Evolutionary conservation across 2,113 vertebrate species (phyloP), one percentile per base, ranked within the genome.

Genomic region (Hemichromis elongatus): DNA sequence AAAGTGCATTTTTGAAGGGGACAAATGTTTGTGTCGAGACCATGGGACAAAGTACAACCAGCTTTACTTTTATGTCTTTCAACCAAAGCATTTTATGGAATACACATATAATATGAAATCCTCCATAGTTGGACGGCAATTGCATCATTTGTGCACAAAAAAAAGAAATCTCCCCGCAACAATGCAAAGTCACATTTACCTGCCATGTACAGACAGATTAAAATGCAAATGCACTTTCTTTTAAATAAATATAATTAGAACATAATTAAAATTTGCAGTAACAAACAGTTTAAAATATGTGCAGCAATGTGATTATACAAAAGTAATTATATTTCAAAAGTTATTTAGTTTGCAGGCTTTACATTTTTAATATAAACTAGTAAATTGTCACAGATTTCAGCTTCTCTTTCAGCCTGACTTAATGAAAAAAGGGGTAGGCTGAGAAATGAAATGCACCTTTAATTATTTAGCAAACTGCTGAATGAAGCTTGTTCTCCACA

Each of bases 381-480:
- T 73, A 42, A 61, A 75, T 47, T 66, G 35, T 61, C 55, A 42
- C 54, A 30, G 33, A 35, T 40, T 83, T 63, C 7, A 24, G 54
- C 53, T 26, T n/a, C 77, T 63, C 77, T 66, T 86, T 86, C 55
- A 54, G 40, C 35, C 33, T 79, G 13, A 19, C 61, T 75, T 82
- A 90, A 83, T 87, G 87, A 92, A 91, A 83, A 68, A 61, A 63
- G 70, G 24, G 9, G 55, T 4, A 77, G 83, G 79, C 53, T 56
- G 83, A 87, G 77, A 91, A 90, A 94, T 91, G 52, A 89, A 86
- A 92, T 81, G 82, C 86, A 86, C 79, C 86, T 89, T 95, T 87
- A 93, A 94, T 93, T 93, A 92, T 92, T 93, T 68, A 86, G 84
- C 86, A 78, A 85, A 82, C 70, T 88, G 89, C 86, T 88, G 86